Percentiles rank a stretch among this genome's conserved stretches.
phyloP scores from a whole-genome alignment of 2,888 invertebrate genomes.

The Octonoba sinensis region DNA sequence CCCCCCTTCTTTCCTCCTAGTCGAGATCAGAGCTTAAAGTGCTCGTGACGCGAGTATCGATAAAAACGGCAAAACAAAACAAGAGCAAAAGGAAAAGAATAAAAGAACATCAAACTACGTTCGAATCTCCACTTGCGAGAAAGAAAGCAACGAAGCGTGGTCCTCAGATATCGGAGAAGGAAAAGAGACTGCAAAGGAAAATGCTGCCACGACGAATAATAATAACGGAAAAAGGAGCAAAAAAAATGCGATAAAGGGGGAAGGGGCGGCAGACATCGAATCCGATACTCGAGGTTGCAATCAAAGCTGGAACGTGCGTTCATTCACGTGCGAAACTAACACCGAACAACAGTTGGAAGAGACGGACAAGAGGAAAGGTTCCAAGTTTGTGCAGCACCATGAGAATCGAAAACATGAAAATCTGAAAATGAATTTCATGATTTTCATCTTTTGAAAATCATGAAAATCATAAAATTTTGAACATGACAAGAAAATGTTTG shows the following conservation, averaged over 20 bases:
- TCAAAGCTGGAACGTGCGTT: slow-evolving; percentile 55
- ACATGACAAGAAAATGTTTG: too few species aligned
- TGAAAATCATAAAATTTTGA: too few species aligned
- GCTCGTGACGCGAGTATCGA: background rate
- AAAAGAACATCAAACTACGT: background rate
- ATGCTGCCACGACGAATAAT: slow-evolving; percentile 35
- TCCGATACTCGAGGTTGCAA: slow-evolving; percentile 58
- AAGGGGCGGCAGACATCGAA: slow-evolving; percentile 16
- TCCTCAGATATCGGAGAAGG: slow-evolving; percentile 40
- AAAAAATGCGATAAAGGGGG: slow-evolving; percentile 2
- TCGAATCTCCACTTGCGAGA: background rate
- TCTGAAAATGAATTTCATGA: too few species aligned
- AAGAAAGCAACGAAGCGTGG: slow-evolving; percentile 47
- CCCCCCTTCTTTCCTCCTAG: too few species aligned
- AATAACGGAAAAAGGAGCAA: slow-evolving; percentile 31
- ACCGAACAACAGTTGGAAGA: slow-evolving; percentile 49
- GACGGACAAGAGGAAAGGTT: slow-evolving; percentile 19
- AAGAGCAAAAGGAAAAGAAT: background rate
- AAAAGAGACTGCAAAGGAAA: slow-evolving; percentile 23
- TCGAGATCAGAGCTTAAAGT: background rate
- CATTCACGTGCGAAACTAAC: slow-evolving; percentile 59
- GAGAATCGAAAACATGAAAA: too few species aligned
- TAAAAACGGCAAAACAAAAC: background rate
- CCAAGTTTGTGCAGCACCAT: slow-evolving; percentile 5
- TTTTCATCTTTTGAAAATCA: too few species aligned